Evolutionary conservation across 1,140 invertebrate genomes (phyloP).

Genomic region (Anthonomus grandis): DNA sequence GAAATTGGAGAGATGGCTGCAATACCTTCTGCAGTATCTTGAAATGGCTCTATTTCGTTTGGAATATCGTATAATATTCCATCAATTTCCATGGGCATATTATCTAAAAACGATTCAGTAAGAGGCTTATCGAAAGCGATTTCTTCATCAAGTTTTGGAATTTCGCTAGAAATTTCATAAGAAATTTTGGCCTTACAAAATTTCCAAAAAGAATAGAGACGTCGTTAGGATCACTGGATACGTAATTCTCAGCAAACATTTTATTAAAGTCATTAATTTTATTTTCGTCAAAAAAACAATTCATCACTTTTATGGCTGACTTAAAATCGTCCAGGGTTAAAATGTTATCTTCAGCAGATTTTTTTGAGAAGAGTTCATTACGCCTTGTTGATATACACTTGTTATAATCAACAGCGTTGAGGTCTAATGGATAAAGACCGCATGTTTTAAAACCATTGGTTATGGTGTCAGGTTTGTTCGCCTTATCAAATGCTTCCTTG

Average conservation of each 20-base stretch:
- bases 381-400: slow-evolving; percentile 17
- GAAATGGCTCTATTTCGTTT: background rate
- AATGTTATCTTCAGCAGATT: background rate
- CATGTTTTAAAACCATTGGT: slow-evolving; percentile 43
- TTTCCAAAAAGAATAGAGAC: slow-evolving; percentile 1
- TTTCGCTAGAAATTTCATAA: background rate
- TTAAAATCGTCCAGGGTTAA: background rate
- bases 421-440: slow-evolving; percentile 45
- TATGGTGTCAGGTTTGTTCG: slow-evolving; percentile 29
- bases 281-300: slow-evolving; percentile 1
- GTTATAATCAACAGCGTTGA: slow-evolving; percentile 41
- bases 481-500: slow-evolving; percentile 35
- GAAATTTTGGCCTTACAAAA: background rate
- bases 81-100: slow-evolving; percentile 1
- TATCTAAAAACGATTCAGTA: background rate
- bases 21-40: too few relatives aligned
- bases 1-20: background rate
- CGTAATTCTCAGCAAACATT: background rate
- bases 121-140: background rate
- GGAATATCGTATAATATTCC: slow-evolving; percentile 2
- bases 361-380: background rate
- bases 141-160: background rate
- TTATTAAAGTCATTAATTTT: background rate
- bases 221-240: background rate
- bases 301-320: background rate